phyloP scores from a whole-genome alignment of 2,113 vertebrate species.

The Hemicordylus capensis region DNA sequence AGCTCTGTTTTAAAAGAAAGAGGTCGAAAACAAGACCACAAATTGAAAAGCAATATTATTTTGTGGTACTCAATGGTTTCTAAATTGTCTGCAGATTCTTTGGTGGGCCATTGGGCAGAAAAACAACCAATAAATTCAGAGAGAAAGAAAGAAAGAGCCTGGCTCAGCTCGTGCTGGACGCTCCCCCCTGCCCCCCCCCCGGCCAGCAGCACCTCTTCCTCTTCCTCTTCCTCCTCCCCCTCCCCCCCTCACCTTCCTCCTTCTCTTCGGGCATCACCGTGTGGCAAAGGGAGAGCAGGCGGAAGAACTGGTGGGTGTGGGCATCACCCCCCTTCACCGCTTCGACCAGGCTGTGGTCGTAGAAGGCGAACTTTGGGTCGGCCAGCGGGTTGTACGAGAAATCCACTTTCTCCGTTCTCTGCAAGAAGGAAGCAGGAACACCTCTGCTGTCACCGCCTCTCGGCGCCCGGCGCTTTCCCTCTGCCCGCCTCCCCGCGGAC shows the following conservation, averaged over 20 bases:
- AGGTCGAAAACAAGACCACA: no score
- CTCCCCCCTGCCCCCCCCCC: neutral
- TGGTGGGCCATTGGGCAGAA: no score
- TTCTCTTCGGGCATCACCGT: constrained; percentile 95
- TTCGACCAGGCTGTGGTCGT: constrained; percentile 87
- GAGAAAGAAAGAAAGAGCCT: no score
- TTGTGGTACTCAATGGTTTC: no score
- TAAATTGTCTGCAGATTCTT: no score
- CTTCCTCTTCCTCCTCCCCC: constrained; percentile 87
- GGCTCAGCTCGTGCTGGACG: no score
- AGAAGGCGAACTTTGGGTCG: constrained; percentile 88
- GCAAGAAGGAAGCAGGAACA: constrained; percentile 39
- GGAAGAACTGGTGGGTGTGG: constrained; percentile 84
- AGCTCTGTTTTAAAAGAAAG: no score
- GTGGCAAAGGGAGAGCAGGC: constrained; percentile 91
- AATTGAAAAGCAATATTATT: no score
- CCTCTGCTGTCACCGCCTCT: no score
- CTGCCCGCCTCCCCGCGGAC: rapidly evolving
- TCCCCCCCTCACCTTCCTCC: constrained; percentile 80
- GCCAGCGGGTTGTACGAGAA: constrained; percentile 90
- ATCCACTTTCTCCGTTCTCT: constrained; percentile 85
- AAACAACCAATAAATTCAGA: no score
- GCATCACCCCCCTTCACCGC: constrained; percentile 75
- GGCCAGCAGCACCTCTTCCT: constrained; percentile 38
- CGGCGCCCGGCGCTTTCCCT: no score